Evolutionary conservation across 1,140 invertebrate species (phyloP).

Genomic region (Anastrepha obliqua): DNA sequence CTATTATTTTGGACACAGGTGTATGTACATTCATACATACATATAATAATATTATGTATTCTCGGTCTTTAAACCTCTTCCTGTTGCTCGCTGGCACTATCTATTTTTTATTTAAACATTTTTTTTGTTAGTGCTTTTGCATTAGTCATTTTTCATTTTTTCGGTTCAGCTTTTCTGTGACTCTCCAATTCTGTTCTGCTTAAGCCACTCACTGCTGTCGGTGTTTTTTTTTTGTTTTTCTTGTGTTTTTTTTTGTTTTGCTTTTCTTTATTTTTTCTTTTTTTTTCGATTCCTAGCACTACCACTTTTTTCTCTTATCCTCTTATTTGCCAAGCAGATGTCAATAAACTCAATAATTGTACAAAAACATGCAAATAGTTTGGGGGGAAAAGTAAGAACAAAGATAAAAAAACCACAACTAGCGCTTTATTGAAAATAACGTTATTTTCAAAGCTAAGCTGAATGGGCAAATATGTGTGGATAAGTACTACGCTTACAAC

Average conservation of each 20-base stretch:
- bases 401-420: neutral
- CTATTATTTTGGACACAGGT: no score
- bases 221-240: neutral
- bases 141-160: neutral
- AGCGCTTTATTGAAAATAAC: constrained; percentile 4
- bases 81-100: neutral
- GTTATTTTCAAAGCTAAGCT: constrained; percentile 2
- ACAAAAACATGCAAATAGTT: constrained; percentile 35
- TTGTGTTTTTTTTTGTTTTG: neutral
- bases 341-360: constrained; percentile 34
- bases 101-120: neutral
- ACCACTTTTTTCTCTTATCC: neutral
- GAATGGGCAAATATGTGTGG: neutral
- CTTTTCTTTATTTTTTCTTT: neutral
- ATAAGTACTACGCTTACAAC: no score
- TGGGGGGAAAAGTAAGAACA: neutral
- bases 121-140: neutral
- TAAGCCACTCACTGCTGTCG: neutral
- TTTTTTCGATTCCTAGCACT: neutral
- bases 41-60: neutral
- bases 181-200: neutral
- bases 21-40: no score
- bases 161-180: neutral
- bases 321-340: constrained; percentile 2
- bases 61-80: neutral